A percentile compares a stretch with the other conserved stretches of the same genome.
Conservation (phyloP, 2,888 invertebrate genomes). For the Creontiades dilutus region DNA sequence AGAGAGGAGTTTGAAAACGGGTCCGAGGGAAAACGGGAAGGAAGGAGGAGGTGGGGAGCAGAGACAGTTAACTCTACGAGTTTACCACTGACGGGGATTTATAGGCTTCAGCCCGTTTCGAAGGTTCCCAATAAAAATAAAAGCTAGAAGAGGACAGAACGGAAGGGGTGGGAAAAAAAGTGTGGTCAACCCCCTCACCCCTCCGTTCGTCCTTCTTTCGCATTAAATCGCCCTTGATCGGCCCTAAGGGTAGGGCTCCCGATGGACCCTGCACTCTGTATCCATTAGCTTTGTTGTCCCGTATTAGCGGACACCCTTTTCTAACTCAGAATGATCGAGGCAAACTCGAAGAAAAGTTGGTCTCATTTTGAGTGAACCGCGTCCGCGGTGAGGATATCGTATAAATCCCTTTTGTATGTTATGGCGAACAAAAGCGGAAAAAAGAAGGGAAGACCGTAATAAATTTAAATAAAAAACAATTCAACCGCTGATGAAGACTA, state of each 20-base stretch:
- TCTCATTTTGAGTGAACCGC: background rate
- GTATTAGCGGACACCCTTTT: slow-evolving; percentile 1
- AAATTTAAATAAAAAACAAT: background rate
- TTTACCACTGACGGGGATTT: slow-evolving; percentile 23
- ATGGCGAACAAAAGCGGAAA: background rate
- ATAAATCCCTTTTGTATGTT: too few species aligned
- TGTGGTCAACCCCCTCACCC: background rate
- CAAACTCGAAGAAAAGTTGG: background rate
- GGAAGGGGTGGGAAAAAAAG: background rate
- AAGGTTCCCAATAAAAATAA: slow-evolving; percentile 32
- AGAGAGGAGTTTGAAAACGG: background rate
- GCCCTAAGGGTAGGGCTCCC: background rate
- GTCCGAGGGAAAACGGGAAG: background rate
- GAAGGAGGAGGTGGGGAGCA: too few species aligned
- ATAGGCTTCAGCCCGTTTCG: slow-evolving; percentile 1
- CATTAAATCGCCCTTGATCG: slow-evolving; percentile 39
- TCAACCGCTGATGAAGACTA: background rate
- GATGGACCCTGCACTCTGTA: background rate
- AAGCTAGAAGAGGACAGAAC: slow-evolving; percentile 5
- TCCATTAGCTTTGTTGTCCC: slow-evolving; percentile 32
- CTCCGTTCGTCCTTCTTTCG: background rate
- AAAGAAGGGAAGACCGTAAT: background rate
- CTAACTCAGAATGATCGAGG: slow-evolving; percentile 25
- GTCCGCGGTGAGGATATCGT: background rate
- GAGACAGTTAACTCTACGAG: background rate